Evolutionary conservation across 2,888 invertebrate species (phyloP).

Genomic region (Leucophenga montana): DNA sequence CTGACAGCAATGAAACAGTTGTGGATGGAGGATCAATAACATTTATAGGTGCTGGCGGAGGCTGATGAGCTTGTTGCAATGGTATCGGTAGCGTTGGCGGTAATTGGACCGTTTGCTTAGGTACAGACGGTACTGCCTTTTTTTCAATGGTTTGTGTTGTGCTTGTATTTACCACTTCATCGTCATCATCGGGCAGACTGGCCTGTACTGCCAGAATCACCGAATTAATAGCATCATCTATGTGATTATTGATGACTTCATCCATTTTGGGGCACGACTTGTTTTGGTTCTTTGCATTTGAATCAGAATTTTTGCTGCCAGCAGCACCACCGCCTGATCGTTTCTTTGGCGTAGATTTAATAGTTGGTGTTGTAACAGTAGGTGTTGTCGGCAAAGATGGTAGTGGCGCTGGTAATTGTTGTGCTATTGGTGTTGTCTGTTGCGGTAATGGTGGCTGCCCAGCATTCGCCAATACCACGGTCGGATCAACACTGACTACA

Average conservation of each 20-base stretch:
- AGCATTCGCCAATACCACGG: background rate
- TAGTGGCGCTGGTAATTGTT: background rate
- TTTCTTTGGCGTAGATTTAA: slow-evolving; percentile 39
- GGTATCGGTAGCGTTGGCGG: background rate
- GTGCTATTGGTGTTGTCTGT: background rate
- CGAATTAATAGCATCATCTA: slow-evolving; percentile 69
- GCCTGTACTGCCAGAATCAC: slow-evolving; percentile 67
- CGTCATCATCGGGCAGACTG: slow-evolving; percentile 55
- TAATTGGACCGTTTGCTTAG: background rate
- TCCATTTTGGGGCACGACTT: slow-evolving; percentile 62
- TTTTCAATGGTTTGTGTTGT: background rate
- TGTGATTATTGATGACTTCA: slow-evolving; percentile 67
- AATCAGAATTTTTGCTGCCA: slow-evolving; percentile 30
- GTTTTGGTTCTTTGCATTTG: slow-evolving; percentile 24
- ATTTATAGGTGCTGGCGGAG: background rate
- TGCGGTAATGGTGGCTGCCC: background rate
- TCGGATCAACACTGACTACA: too few relatives aligned
- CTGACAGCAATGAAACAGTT: background rate
- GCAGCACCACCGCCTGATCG: slow-evolving; percentile 19
- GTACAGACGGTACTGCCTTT: background rate
- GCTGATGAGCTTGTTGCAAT: background rate
- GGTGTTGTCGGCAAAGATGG: background rate
- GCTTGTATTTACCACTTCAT: slow-evolving; percentile 6
- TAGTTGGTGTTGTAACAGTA: slow-evolving; percentile 13
- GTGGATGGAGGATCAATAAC: background rate